Conservation (phyloP, 2,888 invertebrate genomes). For the Diarsia dahlii region DNA sequence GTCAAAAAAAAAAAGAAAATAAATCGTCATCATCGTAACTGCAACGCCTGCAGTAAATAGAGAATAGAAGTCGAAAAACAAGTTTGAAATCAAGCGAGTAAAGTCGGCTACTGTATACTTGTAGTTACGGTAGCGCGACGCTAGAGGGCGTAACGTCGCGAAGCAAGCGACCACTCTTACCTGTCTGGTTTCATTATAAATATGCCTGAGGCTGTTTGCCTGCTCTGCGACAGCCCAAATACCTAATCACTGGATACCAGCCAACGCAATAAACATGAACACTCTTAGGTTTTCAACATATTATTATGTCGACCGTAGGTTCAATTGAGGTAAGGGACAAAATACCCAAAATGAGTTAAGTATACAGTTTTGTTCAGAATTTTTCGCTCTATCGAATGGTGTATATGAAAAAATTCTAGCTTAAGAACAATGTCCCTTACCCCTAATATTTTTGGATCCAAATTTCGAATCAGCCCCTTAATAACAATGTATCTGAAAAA, state of each 20-base stretch:
- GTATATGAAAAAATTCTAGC: too few relatives aligned
- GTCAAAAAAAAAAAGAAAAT: constrained; percentile 14
- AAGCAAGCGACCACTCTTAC: constrained; percentile 72
- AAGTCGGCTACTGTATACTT: constrained; percentile 63
- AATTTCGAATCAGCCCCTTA: too few relatives aligned
- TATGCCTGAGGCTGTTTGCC: constrained; percentile 77
- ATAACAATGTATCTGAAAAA: too few relatives aligned
- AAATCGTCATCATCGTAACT: constrained; percentile 8
- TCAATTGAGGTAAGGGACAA: too few relatives aligned
- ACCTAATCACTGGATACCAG: constrained; percentile 71
- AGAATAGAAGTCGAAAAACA: constrained; percentile 56
- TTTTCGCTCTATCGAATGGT: too few relatives aligned
- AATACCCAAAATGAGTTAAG: too few relatives aligned
- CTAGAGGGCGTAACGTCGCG: constrained; percentile 71
- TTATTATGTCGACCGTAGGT: too few relatives aligned
- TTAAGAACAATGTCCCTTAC: too few relatives aligned
- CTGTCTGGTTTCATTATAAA: constrained; percentile 83
- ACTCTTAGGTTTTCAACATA: constrained; percentile 37
- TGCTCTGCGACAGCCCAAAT: constrained; percentile 74
- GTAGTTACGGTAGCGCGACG: constrained; percentile 64
- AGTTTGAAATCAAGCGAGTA: constrained; percentile 61
- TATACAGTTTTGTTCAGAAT: too few relatives aligned
- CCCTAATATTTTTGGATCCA: too few relatives aligned
- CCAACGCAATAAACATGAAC: constrained; percentile 62
- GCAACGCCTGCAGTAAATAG: constrained; percentile 41